Percentiles rank a stretch among this genome's conserved stretches.
Evolutionary conservation across 2,113 vertebrate genomes (phyloP).

Genomic region (Muntiacus reevesi): DNA sequence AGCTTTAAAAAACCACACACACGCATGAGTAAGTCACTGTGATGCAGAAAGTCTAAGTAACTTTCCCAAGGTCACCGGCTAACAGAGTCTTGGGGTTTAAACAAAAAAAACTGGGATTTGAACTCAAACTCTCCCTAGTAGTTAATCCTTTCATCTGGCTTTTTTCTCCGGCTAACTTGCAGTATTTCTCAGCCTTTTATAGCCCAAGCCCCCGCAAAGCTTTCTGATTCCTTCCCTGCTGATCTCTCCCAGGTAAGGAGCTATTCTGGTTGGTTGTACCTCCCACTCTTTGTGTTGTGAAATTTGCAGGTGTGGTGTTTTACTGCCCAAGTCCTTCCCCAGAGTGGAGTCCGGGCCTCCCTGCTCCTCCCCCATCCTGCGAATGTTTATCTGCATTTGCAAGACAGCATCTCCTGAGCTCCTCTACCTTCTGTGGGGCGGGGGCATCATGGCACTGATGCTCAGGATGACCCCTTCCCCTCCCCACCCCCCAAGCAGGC

Average conservation of each 20-base stretch:
- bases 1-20: neutral
- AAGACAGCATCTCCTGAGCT: neutral
- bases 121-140: neutral
- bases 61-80: neutral
- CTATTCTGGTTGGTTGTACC: neutral
- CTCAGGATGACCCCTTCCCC: neutral
- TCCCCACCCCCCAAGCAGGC: accelerated
- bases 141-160: neutral
- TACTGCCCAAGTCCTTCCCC: neutral
- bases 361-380: accelerated
- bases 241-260: conserved; percentile 22
- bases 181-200: conserved; percentile 23
- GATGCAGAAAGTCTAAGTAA: neutral
- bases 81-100: neutral
- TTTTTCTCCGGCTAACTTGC: neutral
- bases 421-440: neutral
- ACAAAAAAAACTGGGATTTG: conserved; percentile 2
- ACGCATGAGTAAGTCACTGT: neutral
- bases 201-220: neutral
- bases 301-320: neutral
- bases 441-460: neutral
- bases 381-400: neutral
- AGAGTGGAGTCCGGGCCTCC: neutral
- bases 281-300: neutral
- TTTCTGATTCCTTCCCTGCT: conserved; percentile 25